phyloP scores from a whole-genome alignment of 2,888 invertebrate species.

The Drosophila paranaensis region DNA sequence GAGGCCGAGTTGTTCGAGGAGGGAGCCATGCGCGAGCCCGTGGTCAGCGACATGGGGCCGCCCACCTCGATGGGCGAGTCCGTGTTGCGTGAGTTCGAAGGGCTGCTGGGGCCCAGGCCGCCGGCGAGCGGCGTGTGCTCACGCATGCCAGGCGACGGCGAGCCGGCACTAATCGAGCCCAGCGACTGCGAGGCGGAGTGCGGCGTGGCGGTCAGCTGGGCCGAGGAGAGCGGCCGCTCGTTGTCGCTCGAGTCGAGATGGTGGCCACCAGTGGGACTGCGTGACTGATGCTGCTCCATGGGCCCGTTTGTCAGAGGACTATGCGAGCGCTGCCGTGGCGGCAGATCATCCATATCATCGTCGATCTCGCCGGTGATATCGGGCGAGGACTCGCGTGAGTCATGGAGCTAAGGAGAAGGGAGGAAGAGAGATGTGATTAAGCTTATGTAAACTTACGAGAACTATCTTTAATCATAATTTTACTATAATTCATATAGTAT shows the following conservation, averaged over 20 bases:
- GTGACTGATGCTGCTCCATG: slow-evolving; percentile 72
- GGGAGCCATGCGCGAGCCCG: slow-evolving; percentile 65
- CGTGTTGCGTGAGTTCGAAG: slow-evolving; percentile 87
- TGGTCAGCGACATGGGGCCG: slow-evolving; percentile 84
- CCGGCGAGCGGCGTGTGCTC: slow-evolving; percentile 83
- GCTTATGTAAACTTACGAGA: neutral
- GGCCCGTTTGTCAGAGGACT: slow-evolving; percentile 80
- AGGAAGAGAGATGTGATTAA: neutral
- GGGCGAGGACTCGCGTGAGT: slow-evolving; percentile 85
- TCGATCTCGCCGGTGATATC: slow-evolving; percentile 85
- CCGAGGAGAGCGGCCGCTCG: slow-evolving; percentile 84
- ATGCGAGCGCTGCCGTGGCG: slow-evolving; percentile 78
- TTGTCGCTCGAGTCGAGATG: slow-evolving; percentile 83
- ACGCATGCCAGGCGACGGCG: slow-evolving; percentile 84
- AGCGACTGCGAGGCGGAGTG: slow-evolving; percentile 85
- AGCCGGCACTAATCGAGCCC: slow-evolving; percentile 85
- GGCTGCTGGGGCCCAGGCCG: slow-evolving; percentile 83
- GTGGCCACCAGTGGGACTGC: slow-evolving; percentile 78
- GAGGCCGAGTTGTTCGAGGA: slow-evolving; percentile 72
- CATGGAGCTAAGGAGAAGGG: slow-evolving; percentile 75
- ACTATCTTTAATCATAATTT: neutral
- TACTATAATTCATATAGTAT: neutral
- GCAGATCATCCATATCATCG: slow-evolving; percentile 82
- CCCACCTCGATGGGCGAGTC: slow-evolving; percentile 87
- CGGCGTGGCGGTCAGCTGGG: slow-evolving; percentile 81